Conservation (phyloP, 2,797 vertebrate genomes). For the Bucorvus abyssinicus region DNA sequence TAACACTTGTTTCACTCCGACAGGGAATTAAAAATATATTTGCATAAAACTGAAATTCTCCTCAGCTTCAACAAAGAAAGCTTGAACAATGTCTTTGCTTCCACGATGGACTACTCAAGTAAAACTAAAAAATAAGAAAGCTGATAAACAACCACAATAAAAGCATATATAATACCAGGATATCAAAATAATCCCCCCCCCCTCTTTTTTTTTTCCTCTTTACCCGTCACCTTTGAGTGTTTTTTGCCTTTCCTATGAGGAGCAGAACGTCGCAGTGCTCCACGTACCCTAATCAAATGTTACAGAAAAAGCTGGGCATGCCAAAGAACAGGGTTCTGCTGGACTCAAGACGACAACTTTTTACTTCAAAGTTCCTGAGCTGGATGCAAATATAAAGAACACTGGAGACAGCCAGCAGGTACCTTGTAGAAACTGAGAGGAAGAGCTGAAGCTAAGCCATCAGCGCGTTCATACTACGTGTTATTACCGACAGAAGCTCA, state of each 20-base stretch:
- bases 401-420: not conserved
- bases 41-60: not conserved
- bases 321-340: not conserved
- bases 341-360: not conserved
- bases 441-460: conserved; percentile 1
- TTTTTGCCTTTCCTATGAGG: not conserved
- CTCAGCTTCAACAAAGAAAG: not conserved
- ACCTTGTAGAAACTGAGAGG: not conserved
- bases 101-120: not conserved
- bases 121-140: not conserved
- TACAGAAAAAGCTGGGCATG: not conserved
- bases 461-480: not conserved
- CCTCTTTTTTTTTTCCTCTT: not conserved
- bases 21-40: not conserved
- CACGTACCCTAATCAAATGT: not conserved
- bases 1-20: not conserved
- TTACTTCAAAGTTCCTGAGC: not conserved
- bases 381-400: not conserved
- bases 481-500: not conserved
- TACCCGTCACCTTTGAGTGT: not conserved
- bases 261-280: not conserved
- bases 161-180: not conserved
- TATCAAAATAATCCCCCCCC: not conserved
- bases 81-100: not conserved
- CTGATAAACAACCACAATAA: not conserved